Evolutionary conservation across 2,888 invertebrate species (phyloP).

Genomic region (Nymphalis urticae): DNA sequence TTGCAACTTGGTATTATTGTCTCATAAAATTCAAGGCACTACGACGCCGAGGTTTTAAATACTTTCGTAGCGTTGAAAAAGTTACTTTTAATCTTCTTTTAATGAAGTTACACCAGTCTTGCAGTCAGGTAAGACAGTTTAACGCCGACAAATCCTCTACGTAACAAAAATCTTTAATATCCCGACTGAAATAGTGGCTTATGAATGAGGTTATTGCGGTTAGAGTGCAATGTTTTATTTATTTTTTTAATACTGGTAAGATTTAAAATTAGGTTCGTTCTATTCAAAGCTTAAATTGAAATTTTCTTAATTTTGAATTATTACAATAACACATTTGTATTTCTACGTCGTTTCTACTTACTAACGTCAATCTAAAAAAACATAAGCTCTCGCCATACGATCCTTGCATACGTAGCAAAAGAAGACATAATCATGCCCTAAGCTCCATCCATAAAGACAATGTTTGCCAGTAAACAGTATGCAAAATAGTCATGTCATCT

Average conservation of each 20-base stretch:
- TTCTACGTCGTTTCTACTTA: no score
- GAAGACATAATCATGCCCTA: no score
- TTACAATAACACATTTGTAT: no score
- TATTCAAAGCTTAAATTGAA: no score
- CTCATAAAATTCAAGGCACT: slow-evolving; percentile 51
- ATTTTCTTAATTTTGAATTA: no score
- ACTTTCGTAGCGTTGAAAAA: slow-evolving; percentile 56
- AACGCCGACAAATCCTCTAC: slow-evolving; percentile 51
- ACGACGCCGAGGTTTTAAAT: slow-evolving; percentile 46
- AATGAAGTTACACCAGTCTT: slow-evolving; percentile 62
- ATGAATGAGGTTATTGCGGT: slow-evolving; percentile 7
- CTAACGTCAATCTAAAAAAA: no score
- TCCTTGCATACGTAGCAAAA: no score
- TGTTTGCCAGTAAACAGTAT: no score
- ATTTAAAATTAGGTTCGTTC: background rate
- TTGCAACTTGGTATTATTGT: slow-evolving; percentile 52
- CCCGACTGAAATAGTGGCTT: slow-evolving; percentile 9
- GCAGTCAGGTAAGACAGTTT: slow-evolving; percentile 56
- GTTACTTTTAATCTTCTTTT: slow-evolving; percentile 71
- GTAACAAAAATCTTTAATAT: slow-evolving; percentile 36
- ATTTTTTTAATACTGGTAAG: background rate
- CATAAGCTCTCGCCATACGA: no score
- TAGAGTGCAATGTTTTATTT: background rate
- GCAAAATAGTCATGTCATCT: no score
- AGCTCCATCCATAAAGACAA: no score